Evolutionary conservation across 2,888 invertebrate genomes (phyloP).

Genomic region (Spodoptera littoralis): DNA sequence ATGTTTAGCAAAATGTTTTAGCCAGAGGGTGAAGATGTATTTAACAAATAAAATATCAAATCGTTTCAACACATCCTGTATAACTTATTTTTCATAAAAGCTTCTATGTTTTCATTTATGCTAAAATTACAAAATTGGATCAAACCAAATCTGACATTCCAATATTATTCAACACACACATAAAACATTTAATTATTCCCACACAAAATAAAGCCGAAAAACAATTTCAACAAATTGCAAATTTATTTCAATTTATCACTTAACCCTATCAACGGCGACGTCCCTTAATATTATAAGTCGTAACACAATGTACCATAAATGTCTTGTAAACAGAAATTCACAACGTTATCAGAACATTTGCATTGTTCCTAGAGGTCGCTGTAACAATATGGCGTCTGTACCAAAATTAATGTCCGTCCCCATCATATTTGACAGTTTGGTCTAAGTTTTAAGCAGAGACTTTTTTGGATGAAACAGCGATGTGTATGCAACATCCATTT

Average conservation of each 20-base stretch:
- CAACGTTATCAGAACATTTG: constrained; percentile 25
- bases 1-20: too few species aligned
- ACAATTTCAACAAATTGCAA: neutral
- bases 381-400: constrained; percentile 36
- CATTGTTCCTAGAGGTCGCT: constrained; percentile 21
- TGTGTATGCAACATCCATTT: too few species aligned
- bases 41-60: too few species aligned
- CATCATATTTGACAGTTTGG: constrained; percentile 50
- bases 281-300: neutral
- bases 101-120: too few species aligned
- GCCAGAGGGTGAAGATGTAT: too few species aligned
- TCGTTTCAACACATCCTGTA: too few species aligned
- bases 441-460: constrained; percentile 12
- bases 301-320: constrained; percentile 4
- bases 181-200: too few species aligned
- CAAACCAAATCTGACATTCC: too few species aligned
- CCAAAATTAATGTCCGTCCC: constrained; percentile 55
- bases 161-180: too few species aligned
- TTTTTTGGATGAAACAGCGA: neutral
- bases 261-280: constrained; percentile 8
- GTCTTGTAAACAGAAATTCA: constrained; percentile 24
- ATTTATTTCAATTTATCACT: constrained; percentile 3
- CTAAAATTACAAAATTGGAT: too few species aligned
- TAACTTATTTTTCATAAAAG: too few species aligned
- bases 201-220: too few species aligned